phyloP scores from a whole-genome alignment of 2,888 invertebrate species.

The Euspilapteryx auroguttella region DNA sequence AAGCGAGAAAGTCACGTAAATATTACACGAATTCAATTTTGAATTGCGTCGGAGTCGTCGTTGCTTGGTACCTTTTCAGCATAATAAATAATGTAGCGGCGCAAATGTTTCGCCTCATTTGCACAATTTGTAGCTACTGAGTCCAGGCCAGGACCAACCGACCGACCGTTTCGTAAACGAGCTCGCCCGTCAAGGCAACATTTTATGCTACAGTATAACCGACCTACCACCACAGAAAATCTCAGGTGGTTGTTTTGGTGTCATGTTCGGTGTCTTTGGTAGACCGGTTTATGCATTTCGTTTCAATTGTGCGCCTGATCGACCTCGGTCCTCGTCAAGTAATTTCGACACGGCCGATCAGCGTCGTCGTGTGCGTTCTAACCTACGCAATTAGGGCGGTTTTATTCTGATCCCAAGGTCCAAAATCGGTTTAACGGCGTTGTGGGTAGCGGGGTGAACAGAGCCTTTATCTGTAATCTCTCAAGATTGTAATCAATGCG shows the following conservation, averaged over 20 bases:
- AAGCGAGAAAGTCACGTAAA: slow-evolving; percentile 8
- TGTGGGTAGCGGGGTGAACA: too few species aligned
- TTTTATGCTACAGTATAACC: too few species aligned
- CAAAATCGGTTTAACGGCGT: too few species aligned
- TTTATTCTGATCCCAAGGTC: too few species aligned
- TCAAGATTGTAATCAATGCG: too few species aligned
- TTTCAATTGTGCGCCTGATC: slow-evolving; percentile 9
- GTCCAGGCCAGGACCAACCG: too few species aligned
- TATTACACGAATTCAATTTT: slow-evolving; percentile 10
- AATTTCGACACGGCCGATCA: slow-evolving; percentile 8
- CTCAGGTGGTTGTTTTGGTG: slow-evolving; percentile 4
- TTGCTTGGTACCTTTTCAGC: slow-evolving; percentile 9
- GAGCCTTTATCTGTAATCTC: too few species aligned
- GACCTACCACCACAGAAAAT: too few species aligned
- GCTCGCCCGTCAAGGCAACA: too few species aligned
- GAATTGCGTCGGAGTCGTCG: slow-evolving; percentile 5
- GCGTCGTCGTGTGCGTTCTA: too few species aligned
- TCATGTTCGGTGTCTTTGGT: slow-evolving; percentile 2
- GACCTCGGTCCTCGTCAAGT: slow-evolving; percentile 7
- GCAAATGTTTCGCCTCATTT: slow-evolving; percentile 13
- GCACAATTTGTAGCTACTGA: slow-evolving; percentile 12
- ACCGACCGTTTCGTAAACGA: slow-evolving; percentile 10
- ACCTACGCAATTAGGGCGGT: too few species aligned
- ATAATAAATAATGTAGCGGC: slow-evolving; percentile 10
- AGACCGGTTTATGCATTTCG: slow-evolving; percentile 10